Percentiles rank a stretch among this genome's conserved stretches.
Conservation (phyloP, 2,113 vertebrate genomes). For the Tenrec ecaudatus region DNA sequence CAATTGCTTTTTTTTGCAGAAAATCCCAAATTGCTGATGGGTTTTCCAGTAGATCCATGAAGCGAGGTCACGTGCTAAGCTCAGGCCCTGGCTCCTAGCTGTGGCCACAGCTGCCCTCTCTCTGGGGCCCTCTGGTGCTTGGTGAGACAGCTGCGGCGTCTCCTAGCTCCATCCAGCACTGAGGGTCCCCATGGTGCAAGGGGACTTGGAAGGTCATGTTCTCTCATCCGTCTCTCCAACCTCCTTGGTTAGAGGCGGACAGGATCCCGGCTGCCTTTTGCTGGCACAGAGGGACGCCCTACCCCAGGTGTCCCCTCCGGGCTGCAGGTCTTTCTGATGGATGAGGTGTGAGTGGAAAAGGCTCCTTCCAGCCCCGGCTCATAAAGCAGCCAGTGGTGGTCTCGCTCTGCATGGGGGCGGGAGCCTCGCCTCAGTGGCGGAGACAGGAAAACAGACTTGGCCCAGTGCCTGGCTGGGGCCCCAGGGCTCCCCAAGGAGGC, state of each 20-base stretch:
- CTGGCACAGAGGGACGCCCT: constrained; percentile 11
- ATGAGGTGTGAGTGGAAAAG: constrained; percentile 76
- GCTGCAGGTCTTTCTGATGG: constrained; percentile 76
- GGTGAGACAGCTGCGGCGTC: neutral
- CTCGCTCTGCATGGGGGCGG: constrained; percentile 53
- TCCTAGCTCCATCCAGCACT: neutral
- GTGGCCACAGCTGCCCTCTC: constrained; percentile 6
- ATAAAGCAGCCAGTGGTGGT: constrained; percentile 79
- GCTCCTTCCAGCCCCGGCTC: constrained; percentile 76
- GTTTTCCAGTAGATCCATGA: neutral
- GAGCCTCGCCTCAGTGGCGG: constrained; percentile 47
- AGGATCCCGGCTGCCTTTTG: neutral
- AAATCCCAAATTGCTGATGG: neutral
- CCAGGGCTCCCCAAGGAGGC: neutral
- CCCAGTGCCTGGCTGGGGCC: neutral
- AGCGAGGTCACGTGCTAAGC: neutral
- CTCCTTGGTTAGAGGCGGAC: neutral
- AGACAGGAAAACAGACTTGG: neutral
- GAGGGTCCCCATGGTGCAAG: neutral
- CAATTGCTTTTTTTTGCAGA: neutral
- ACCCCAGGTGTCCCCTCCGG: neutral
- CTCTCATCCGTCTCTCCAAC: neutral
- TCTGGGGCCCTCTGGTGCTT: constrained; percentile 49
- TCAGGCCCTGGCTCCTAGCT: constrained; percentile 2
- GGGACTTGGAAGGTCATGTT: neutral